Percentiles rank a stretch among this genome's conserved stretches.
Conservation (phyloP, 2,797 vertebrate species). For the Stomatorhinus walkeri region DNA sequence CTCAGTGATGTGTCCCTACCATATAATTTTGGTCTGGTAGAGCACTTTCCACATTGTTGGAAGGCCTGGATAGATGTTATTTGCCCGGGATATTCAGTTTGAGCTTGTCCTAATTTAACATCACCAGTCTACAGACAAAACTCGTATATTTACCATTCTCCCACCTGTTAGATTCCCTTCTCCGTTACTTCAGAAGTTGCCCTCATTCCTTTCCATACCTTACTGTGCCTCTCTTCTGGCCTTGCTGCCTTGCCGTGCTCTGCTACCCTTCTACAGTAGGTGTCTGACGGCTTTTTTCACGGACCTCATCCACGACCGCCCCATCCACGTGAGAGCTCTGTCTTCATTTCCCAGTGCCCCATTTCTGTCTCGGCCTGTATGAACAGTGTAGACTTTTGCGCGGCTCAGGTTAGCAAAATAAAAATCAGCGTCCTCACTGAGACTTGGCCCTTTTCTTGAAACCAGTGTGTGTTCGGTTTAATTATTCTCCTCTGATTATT, state of each 20-base stretch:
- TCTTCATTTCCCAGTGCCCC: background rate
- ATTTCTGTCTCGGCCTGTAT: background rate
- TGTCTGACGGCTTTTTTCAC: background rate
- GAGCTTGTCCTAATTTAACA: background rate
- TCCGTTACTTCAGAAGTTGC: background rate
- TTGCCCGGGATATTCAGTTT: background rate
- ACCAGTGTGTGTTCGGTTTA: background rate
- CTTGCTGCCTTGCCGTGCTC: background rate
- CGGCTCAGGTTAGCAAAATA: background rate
- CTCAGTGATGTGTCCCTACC: background rate
- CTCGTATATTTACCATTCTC: background rate
- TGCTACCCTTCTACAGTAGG: background rate
- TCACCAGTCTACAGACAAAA: background rate
- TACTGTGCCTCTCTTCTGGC: background rate
- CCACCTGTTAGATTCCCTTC: background rate
- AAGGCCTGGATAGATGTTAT: background rate
- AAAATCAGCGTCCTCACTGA: background rate
- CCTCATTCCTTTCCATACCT: background rate
- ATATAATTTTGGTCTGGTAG: background rate
- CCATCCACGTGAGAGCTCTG: background rate
- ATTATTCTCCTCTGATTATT: background rate
- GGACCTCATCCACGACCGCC: background rate
- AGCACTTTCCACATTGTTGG: background rate
- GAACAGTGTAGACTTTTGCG: background rate
- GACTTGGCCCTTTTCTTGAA: background rate